Percentiles rank a stretch among this genome's conserved stretches.
phyloP scores from a whole-genome alignment of 2,113 vertebrate species.

The Larimichthys crocea region DNA sequence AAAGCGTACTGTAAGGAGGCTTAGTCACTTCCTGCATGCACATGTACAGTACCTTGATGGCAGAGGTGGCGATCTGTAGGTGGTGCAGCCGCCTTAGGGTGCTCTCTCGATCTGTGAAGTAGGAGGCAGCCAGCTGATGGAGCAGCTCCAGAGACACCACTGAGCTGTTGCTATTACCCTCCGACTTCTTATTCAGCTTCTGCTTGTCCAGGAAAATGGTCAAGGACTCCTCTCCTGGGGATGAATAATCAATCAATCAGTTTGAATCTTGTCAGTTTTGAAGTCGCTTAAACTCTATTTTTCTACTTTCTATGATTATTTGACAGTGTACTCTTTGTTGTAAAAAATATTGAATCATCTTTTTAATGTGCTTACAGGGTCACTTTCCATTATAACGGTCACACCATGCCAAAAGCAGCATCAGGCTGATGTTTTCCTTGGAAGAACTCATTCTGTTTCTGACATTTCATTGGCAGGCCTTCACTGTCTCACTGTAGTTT shows the following conservation, averaged over 20 bases:
- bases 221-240: conserved; percentile 94
- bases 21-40: background rate
- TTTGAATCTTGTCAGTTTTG: background rate
- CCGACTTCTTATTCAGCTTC: conserved; percentile 92
- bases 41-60: conserved; percentile 90
- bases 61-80: conserved; percentile 96
- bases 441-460: conserved; percentile 19
- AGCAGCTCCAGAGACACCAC: conserved; percentile 94
- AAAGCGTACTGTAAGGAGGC: background rate
- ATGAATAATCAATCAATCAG: conserved; percentile 13
- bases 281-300: background rate
- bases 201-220: conserved; percentile 99
- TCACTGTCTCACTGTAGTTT: conserved; percentile 22
- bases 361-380: background rate
- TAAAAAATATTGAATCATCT: background rate
- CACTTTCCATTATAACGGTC: background rate
- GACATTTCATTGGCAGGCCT: conserved; percentile 42
- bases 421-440: background rate
- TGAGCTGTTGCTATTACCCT: conserved; percentile 89
- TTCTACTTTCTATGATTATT: background rate
- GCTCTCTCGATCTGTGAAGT: conserved; percentile 98
- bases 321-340: background rate
- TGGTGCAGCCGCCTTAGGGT: conserved; percentile 95
- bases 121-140: conserved; percentile 97
- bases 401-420: background rate